These are phyloP conservation scores for Polymixis lichenea DNA, from an alignment of 2,888 invertebrate genomes.

Conservation along the genomic window DNA sequence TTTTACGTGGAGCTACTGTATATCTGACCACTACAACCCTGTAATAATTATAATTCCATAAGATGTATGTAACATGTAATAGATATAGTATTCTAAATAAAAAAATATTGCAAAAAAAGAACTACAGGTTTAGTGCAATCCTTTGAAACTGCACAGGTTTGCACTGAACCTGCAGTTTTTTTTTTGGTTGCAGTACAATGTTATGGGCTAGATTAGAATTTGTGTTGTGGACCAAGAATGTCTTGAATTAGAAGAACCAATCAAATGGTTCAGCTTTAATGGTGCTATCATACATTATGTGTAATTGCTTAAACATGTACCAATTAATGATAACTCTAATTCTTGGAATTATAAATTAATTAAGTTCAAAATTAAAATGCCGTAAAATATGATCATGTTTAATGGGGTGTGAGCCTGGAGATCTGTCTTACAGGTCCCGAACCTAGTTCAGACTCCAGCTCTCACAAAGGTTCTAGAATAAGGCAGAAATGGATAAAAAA, in stretches of 20 bases:
- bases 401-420: no score
- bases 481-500: no score
- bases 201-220: not conserved
- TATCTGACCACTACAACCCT: not conserved
- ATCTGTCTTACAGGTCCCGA: no score
- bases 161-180: no score
- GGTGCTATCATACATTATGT: conserved; percentile 5
- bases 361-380: no score
- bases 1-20: no score
- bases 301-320: conserved; percentile 24
- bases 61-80: not conserved
- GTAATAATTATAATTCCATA: not conserved
- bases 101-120: not conserved
- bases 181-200: not conserved
- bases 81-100: not conserved
- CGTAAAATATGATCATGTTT: no score
- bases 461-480: no score
- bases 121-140: not conserved
- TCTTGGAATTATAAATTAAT: not conserved
- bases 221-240: not conserved
- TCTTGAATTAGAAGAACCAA: not conserved
- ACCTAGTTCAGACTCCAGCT: no score
- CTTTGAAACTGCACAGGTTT: no score
- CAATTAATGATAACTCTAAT: conserved; percentile 10
- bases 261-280: not conserved